phyloP scores from a whole-genome alignment of 2,797 vertebrate species.

The Paguma larvata region DNA sequence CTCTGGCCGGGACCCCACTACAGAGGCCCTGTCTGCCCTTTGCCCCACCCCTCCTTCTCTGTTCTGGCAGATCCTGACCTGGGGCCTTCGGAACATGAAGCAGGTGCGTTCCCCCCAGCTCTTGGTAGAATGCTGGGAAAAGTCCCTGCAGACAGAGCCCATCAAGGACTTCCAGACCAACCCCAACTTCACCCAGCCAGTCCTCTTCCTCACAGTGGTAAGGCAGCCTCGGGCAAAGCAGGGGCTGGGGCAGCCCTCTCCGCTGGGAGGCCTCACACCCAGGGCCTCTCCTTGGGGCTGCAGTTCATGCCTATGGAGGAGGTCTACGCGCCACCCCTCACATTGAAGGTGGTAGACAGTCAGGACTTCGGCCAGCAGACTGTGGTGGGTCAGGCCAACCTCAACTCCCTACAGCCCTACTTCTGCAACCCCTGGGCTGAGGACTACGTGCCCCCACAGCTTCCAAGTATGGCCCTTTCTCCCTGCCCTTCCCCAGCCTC shows the following conservation, averaged over 20 bases:
- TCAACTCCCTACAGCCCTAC: constrained; percentile 79
- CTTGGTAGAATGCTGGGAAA: constrained; percentile 85
- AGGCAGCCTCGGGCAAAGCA: not conserved
- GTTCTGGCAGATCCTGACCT: constrained; percentile 85
- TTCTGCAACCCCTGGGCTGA: constrained; percentile 76
- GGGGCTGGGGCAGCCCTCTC: not conserved
- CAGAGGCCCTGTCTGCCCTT: not conserved
- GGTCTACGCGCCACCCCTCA: constrained; percentile 76
- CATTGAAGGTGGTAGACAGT: constrained; percentile 85
- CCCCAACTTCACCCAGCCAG: constrained; percentile 85
- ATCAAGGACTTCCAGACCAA: constrained; percentile 81
- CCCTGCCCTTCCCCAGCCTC: not conserved
- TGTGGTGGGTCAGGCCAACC: constrained; percentile 81
- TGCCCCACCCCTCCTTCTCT: not conserved
- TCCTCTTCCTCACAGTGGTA: constrained; percentile 85
- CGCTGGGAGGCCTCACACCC: accelerated
- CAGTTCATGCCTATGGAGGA: constrained; percentile 86
- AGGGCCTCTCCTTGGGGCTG: not conserved
- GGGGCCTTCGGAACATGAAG: constrained; percentile 88
- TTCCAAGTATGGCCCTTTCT: constrained; percentile 44
- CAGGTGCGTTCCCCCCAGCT: constrained; percentile 47
- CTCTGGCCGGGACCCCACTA: not conserved
- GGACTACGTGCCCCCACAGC: not conserved
- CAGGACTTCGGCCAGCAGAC: constrained; percentile 75
- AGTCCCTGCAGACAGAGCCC: constrained; percentile 75